phyloP scores from a whole-genome alignment of 2,113 vertebrate genomes.

The Pelvicachromis taeniatus region DNA sequence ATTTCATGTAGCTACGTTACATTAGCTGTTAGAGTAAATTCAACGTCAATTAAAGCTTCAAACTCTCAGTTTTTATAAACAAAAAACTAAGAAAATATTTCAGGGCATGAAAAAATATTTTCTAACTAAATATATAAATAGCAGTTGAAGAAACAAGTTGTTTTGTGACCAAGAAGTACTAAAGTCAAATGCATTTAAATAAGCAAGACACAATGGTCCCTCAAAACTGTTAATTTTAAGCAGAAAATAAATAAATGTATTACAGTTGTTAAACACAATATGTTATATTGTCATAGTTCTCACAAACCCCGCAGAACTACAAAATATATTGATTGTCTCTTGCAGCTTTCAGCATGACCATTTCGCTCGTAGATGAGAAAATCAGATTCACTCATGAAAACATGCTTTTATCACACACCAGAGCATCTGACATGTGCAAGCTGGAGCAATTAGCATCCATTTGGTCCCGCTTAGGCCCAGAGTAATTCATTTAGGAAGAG shows the following conservation, averaged over 20 bases:
- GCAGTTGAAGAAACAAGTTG: not conserved
- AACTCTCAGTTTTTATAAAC: not conserved
- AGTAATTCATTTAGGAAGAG: not conserved
- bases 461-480: constrained; percentile 11
- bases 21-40: no score
- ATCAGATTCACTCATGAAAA: not conserved
- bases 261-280: not conserved
- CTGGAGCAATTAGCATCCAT: constrained; percentile 22
- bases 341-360: not conserved
- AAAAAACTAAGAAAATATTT: not conserved
- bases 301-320: not conserved
- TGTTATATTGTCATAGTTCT: not conserved
- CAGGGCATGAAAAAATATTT: not conserved
- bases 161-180: not conserved
- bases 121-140: not conserved
- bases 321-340: not conserved
- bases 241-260: not conserved
- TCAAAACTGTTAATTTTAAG: not conserved
- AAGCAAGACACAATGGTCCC: not conserved
- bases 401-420: not conserved
- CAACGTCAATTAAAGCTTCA: no score
- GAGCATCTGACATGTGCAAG: not conserved
- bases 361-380: not conserved
- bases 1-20: no score
- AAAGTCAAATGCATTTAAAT: not conserved